Percentiles rank a stretch among this genome's conserved stretches.
Conservation (phyloP, 2,888 invertebrate species). For the Drosophila dives region DNA sequence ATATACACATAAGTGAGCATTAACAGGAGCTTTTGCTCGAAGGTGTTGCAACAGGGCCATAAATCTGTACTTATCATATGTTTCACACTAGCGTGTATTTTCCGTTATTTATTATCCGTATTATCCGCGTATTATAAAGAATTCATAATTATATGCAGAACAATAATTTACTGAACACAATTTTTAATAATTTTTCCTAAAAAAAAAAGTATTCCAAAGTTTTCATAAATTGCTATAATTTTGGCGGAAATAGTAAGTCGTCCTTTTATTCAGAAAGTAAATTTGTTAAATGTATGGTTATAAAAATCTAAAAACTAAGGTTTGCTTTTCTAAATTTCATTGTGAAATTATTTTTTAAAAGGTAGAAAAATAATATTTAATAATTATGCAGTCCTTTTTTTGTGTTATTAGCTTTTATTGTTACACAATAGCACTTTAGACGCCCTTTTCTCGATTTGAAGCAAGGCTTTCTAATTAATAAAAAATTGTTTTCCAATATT, state of each 20-base stretch:
- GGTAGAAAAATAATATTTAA: background rate
- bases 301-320: too few species aligned
- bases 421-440: background rate
- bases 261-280: too few species aligned
- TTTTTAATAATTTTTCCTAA: background rate
- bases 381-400: background rate
- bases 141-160: background rate
- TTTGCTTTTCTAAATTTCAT: too few species aligned
- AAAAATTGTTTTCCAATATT: background rate
- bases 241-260: background rate
- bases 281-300: too few species aligned
- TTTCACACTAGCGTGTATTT: background rate
- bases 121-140: background rate
- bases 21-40: background rate
- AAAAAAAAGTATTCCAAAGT: background rate
- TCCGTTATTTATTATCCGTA: background rate
- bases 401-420: background rate
- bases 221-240: background rate
- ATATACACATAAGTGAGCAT: background rate
- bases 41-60: background rate
- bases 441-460: background rate
- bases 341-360: background rate
- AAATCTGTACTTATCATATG: constrained; percentile 15
- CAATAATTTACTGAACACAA: background rate
- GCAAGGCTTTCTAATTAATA: background rate